Evolutionary conservation across 1,140 invertebrate species (phyloP), one percentile per base, ranked within the genome.

Genomic region (Leptestheria dahalacensis): DNA sequence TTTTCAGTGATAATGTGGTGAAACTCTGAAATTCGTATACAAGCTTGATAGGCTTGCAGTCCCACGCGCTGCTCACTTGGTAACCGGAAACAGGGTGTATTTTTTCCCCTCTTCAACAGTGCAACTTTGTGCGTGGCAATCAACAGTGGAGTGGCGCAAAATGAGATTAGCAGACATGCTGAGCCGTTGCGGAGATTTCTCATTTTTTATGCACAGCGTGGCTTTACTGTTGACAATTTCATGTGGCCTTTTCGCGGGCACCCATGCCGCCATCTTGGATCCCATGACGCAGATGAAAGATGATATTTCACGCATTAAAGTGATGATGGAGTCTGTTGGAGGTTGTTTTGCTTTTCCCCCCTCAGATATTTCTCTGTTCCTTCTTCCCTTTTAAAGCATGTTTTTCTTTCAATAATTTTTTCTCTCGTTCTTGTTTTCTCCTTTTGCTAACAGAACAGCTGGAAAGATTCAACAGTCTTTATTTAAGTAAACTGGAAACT

Each of bases 401-500:
- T 57, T 21, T 4, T 10, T 48, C 21, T 47, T 9, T 46, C 20
- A 20, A 50, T 46, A 2, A 59, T 10, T 0, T 59, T 53, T 48
- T 12, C 21, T 54, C 18, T 52, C 51, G 21, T 10, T 18, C 3
- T 9, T 25, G 20, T 25, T 53, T 15, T 9, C 41, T n/a, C n/a
- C n/a, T n/a, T n/a, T n/a, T n/a, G 9, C 11, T 49, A n/a, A 18
- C 56, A 71, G 70, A 65, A 41, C 66, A 70, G 61, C 65, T 72
- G 64, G 70, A 71, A 56, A 67, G 68, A 49, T 71, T 72, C 66
- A 72, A 70, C 64, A 65, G 61, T 0, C 62, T 73, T 9, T 73
- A 72, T 57, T 63, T 72, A 24, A 68, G 61, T 10, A 69, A 68
- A 48, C 59, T 73, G 52, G 72, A 73, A 64, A 64, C 68, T 41